A percentile compares a stretch with the other conserved stretches of the same genome.
Evolutionary conservation across 1,140 invertebrate genomes (phyloP).

Genomic region (Habropoda laboriosa): DNA sequence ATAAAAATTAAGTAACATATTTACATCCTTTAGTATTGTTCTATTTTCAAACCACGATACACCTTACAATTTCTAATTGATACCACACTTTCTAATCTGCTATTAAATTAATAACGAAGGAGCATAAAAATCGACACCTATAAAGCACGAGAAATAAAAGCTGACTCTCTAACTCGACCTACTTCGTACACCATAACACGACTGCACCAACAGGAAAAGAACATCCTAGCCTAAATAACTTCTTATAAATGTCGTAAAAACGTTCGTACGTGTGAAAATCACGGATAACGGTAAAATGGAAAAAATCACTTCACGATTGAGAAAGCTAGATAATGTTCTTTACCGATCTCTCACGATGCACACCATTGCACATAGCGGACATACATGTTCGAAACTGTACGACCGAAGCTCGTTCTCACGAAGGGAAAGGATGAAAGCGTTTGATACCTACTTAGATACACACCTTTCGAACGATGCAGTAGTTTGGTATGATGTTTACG

Average conservation of each 20-base stretch:
- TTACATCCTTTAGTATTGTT: background rate
- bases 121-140: background rate
- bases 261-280: background rate
- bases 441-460: background rate
- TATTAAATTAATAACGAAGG: background rate
- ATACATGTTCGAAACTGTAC: background rate
- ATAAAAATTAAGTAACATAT: too few species aligned
- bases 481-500: background rate
- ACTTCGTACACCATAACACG: background rate
- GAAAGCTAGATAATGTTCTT: conserved; percentile 27
- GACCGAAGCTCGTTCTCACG: background rate
- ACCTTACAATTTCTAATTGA: background rate
- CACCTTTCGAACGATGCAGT: conserved; percentile 13
- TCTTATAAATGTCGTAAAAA: background rate
- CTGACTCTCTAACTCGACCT: background rate
- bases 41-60: background rate
- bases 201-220: background rate
- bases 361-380: background rate
- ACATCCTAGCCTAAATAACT: background rate
- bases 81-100: background rate
- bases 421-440: conserved; percentile 18
- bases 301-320: conserved; percentile 3
- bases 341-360: conserved; percentile 21
- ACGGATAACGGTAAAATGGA: background rate
- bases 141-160: background rate